Evolutionary conservation across 2,888 invertebrate species (phyloP), one percentile per base, ranked within the genome.

Genomic region (Drosophila hamatofila): DNA sequence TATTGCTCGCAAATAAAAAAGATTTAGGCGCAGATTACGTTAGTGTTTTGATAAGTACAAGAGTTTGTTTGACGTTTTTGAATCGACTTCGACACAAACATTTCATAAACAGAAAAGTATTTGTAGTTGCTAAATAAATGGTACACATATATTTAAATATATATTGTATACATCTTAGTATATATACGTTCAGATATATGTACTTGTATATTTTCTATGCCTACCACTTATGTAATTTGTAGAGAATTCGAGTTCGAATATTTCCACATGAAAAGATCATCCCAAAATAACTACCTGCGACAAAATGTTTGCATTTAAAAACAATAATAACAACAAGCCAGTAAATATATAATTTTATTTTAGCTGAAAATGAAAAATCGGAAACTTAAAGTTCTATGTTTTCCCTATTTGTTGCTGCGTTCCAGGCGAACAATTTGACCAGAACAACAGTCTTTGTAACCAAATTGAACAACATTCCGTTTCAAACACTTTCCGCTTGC

Each of bases 201-300:
- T 89, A 90, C 79, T 88, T 89, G 90, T 86, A 86, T 86, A 86
- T 86, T 86, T 86, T 86, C 87, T 87, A 87, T 90, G 90, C 87
- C 86, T 87, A 87, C 88, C 84, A 85, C 89, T 89, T 88, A 85
- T 88, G 87, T 90, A 85, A 87, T 81, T 88, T 87, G 86, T 82
- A 85, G 90, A 90, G 73, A 89, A 81, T 91, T 86, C 81, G 77
- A 91, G 79, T 90, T 86, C 81, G 75, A 85, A 75, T 78, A 89
- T 90, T 89, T 80, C 81, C 69, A 78, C 71, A 70, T 70, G 68
- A 80, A 80, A 80, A 54, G 44, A 39, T 18, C 49, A 49, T 14
- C 57, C 49, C 58, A 48, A 48, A 42, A 18, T 49, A 62, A 57
- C 52, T 58, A 78, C 71, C 72, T 72, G 78, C 81, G 74, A 78